Evolutionary conservation across 2,113 vertebrate species (phyloP), one percentile per base, ranked within the genome.

Genomic region (Synchiropus splendidus): DNA sequence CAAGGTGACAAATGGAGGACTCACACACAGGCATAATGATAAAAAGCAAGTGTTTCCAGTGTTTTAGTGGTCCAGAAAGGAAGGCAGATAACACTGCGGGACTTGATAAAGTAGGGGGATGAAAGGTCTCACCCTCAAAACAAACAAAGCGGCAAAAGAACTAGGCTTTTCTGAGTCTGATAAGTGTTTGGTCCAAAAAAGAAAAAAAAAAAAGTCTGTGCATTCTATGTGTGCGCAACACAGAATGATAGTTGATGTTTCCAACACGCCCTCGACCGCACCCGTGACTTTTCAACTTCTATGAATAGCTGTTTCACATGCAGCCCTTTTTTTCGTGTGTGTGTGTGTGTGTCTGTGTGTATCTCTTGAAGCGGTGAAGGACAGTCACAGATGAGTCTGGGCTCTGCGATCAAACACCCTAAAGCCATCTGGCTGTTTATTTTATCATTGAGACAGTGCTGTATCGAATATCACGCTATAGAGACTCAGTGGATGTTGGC

Each of bases 161-260:
- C n/a, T n/a, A n/a, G n/a, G n/a, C n/a, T n/a, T n/a, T n/a, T n/a
- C n/a, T n/a, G n/a, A n/a, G n/a, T n/a, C n/a, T n/a, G n/a, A n/a
- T n/a, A n/a, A n/a, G n/a, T n/a, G n/a, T n/a, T n/a, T n/a, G n/a
- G n/a, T n/a, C n/a, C n/a, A n/a, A n/a, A n/a, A n/a, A n/a, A n/a
- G n/a, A n/a, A n/a, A n/a, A n/a, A n/a, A 4, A 27, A 36, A 8
- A 33, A 44, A 5, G 9, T 33, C 10, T 50, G 16, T 13, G 12
- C 33, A 13, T 37, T 37, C 12, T 36, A 2, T 13, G 10, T 45
- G 11, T 52, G 38, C n/a, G 11, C 10, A 32, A 16, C 31, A 69
- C 63, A 68, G 48, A 69, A 71, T 56, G 61, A 48, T 49, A 49
- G 45, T 12, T 36, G 18, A 75, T 56, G 32, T 79, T 77, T 75